phyloP scores from a whole-genome alignment of 2,888 invertebrate genomes.

The Phortica magna region DNA sequence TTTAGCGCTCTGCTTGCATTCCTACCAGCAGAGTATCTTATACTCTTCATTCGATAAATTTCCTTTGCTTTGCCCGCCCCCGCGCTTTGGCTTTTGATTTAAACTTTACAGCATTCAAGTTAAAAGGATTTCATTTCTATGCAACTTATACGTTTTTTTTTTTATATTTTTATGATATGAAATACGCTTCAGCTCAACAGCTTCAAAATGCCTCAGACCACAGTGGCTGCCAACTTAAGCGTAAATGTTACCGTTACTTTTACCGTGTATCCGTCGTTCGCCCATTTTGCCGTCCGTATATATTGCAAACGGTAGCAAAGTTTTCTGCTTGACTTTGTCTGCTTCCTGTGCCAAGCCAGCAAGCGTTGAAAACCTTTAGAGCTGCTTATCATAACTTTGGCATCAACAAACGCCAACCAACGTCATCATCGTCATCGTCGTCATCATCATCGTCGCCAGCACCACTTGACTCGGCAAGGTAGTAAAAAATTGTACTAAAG shows the following conservation, averaged over 20 bases:
- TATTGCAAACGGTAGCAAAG: constrained; percentile 52
- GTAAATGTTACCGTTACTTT: constrained; percentile 39
- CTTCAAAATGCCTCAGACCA: constrained; percentile 10
- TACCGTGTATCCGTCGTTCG: neutral
- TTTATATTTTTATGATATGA: constrained; percentile 46
- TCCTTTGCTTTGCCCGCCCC: constrained; percentile 38
- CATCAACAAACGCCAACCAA: constrained; percentile 40
- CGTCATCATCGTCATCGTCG: neutral
- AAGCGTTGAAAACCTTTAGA: constrained; percentile 55
- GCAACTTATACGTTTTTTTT: constrained; percentile 49
- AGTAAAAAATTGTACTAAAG: constrained; percentile 63
- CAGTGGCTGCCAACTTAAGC: neutral
- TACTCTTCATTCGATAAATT: neutral
- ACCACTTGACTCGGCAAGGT: constrained; percentile 50
- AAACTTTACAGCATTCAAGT: constrained; percentile 55
- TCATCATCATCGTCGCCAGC: neutral
- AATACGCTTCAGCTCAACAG: constrained; percentile 62
- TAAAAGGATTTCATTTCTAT: constrained; percentile 60
- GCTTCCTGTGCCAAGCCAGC: constrained; percentile 7
- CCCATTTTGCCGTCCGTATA: constrained; percentile 32
- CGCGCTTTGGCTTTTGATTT: neutral
- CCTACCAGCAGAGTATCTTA: neutral
- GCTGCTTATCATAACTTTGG: constrained; percentile 67
- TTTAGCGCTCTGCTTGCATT: neutral
- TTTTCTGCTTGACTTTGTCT: constrained; percentile 70